Evolutionary conservation across 2,888 invertebrate genomes (phyloP).

Genomic region (Timandra comae): DNA sequence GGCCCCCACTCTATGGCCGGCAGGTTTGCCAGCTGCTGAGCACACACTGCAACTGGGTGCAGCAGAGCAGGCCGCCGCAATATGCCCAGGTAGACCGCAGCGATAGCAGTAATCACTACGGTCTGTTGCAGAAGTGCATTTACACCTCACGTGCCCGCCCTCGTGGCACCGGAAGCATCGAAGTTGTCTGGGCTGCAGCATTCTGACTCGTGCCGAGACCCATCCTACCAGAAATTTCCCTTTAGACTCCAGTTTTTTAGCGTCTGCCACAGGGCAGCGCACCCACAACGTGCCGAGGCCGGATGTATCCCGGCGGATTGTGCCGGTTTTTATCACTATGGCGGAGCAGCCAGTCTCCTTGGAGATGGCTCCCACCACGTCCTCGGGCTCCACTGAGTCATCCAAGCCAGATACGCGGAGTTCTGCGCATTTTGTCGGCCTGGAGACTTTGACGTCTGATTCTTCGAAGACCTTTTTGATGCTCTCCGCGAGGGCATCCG

Average conservation of each 20-base stretch:
- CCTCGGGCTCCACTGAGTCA: background rate
- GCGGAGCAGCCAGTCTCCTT: too few relatives aligned
- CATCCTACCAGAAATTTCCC: background rate
- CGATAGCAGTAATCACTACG: constrained; percentile 13
- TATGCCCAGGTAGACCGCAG: constrained; percentile 3
- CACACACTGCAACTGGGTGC: constrained; percentile 1
- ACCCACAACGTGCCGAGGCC: too few relatives aligned
- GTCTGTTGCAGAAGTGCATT: constrained; percentile 5
- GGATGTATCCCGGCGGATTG: too few relatives aligned
- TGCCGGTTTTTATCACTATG: too few relatives aligned
- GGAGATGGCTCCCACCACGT: background rate
- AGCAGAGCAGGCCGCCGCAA: background rate
- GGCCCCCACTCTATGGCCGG: constrained; percentile 4
- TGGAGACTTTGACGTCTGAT: background rate
- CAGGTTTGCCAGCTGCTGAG: too few relatives aligned
- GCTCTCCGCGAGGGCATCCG: background rate
- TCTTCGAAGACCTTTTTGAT: background rate
- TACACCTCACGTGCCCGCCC: constrained; percentile 11
- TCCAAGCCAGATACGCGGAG: constrained; percentile 1
- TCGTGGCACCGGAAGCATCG: constrained; percentile 5
- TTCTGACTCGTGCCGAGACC: constrained; percentile 1
- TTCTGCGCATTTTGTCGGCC: background rate
- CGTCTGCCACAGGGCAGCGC: background rate
- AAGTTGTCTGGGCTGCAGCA: background rate
- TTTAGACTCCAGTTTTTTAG: too few relatives aligned